Percentiles rank a stretch among this genome's conserved stretches.
Evolutionary conservation across 2,888 invertebrate species (phyloP).

Genomic region (Nineta flava): DNA sequence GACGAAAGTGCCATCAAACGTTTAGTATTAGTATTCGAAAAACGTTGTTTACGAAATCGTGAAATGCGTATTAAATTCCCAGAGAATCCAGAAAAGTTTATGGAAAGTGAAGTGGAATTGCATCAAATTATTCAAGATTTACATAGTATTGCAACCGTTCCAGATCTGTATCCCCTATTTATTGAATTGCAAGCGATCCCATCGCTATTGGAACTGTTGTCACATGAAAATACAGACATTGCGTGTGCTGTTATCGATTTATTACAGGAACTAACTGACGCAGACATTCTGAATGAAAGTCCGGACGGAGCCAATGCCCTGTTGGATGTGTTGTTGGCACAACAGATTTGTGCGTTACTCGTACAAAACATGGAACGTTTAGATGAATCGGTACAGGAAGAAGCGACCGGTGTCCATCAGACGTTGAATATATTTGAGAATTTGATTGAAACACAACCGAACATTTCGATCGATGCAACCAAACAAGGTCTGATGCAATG

Average conservation of each 20-base stretch:
- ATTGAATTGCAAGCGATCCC: constrained; percentile 81
- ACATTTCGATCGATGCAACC: constrained; percentile 68
- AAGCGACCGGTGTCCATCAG: constrained; percentile 92
- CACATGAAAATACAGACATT: constrained; percentile 94
- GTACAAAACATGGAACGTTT: constrained; percentile 88
- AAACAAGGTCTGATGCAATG: constrained; percentile 84
- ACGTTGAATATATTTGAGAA: constrained; percentile 85
- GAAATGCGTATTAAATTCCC: constrained; percentile 98
- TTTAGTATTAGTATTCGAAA: constrained; percentile 84
- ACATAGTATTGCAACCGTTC: constrained; percentile 87
- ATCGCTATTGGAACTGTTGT: constrained; percentile 78
- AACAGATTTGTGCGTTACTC: constrained; percentile 76
- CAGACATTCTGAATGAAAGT: constrained; percentile 88
- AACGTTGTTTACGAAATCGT: constrained; percentile 82
- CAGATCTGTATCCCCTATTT: constrained; percentile 82
- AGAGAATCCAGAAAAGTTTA: constrained; percentile 93
- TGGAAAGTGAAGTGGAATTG: constrained; percentile 83
- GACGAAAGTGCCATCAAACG: constrained; percentile 81
- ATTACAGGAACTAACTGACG: constrained; percentile 81
- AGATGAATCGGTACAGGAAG: constrained; percentile 86
- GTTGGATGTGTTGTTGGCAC: constrained; percentile 74
- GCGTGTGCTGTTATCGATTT: constrained; percentile 35
- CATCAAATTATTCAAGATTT: constrained; percentile 73
- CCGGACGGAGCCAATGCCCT: constrained; percentile 79
- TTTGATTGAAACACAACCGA: constrained; percentile 76